phyloP scores from a whole-genome alignment of 2,888 invertebrate species.

The Cephus sareptanus region DNA sequence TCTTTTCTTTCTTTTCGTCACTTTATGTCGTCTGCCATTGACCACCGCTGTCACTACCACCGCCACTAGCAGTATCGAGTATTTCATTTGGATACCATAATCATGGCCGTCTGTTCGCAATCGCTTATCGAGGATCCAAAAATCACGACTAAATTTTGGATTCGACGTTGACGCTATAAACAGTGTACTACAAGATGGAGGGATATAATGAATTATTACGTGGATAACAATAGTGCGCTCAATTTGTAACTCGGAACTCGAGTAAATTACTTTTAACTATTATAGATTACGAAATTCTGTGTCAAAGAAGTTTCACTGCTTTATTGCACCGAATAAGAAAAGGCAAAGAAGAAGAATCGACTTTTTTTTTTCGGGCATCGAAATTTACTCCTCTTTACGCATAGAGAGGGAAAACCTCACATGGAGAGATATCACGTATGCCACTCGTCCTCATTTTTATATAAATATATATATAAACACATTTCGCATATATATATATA shows the following conservation, averaged over 20 bases:
- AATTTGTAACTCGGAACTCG: background rate
- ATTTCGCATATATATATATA: background rate
- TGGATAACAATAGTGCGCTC: background rate
- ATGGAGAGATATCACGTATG: background rate
- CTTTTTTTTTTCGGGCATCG: background rate
- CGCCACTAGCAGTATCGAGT: background rate
- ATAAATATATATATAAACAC: background rate
- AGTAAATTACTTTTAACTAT: background rate
- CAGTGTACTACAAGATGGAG: background rate
- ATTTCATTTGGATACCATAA: background rate
- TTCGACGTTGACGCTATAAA: background rate
- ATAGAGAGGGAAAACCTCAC: background rate
- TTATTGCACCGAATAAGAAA: slow-evolving; percentile 2
- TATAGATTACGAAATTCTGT: background rate
- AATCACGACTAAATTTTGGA: background rate
- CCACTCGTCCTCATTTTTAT: background rate
- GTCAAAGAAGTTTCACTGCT: slow-evolving; percentile 10
- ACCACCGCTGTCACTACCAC: background rate
- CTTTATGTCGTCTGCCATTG: background rate
- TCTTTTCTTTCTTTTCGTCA: slow-evolving; percentile 6
- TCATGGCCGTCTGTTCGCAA: background rate
- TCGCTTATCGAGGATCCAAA: background rate
- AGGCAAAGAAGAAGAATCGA: background rate
- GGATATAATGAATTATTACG: background rate
- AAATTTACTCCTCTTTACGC: background rate